These are phyloP conservation scores for Oryzias woworae DNA, from an alignment of 2,113 vertebrate species.

Conservation along the genomic window DNA sequence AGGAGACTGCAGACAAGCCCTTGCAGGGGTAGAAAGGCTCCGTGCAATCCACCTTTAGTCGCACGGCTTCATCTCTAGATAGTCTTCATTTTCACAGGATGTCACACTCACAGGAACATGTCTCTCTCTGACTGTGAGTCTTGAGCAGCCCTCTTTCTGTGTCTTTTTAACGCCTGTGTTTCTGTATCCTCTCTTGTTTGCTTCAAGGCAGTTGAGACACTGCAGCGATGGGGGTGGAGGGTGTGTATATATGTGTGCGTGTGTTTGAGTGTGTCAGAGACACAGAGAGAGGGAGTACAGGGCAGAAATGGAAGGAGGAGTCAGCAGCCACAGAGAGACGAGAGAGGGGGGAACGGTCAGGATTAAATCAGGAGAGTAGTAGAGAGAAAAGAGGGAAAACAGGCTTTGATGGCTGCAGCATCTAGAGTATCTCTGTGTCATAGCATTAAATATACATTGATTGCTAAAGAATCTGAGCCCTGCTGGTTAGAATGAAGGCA, in stretches of 20 bases:
- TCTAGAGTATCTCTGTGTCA: constrained; percentile 42
- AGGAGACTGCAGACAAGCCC: constrained; percentile 78
- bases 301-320: constrained; percentile 76
- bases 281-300: constrained; percentile 67
- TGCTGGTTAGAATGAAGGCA: constrained; percentile 13
- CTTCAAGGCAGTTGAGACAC: constrained; percentile 82
- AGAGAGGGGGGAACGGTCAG: constrained; percentile 61
- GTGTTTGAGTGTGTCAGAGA: constrained; percentile 70
- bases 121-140: constrained; percentile 20
- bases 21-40: constrained; percentile 67
- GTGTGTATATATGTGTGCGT: constrained; percentile 75
- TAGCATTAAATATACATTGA: constrained; percentile 40
- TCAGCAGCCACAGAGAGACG: constrained; percentile 62
- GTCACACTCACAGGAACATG: constrained; percentile 15
- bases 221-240: constrained; percentile 83
- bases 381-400: constrained; percentile 43
- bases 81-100: constrained; percentile 53
- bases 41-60: constrained; percentile 72
- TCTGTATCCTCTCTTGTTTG: constrained; percentile 79
- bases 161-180: constrained; percentile 70
- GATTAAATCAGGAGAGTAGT: constrained; percentile 74
- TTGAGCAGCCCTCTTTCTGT: constrained; percentile 51
- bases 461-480: constrained; percentile 24
- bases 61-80: constrained; percentile 69
- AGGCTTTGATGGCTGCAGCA: constrained; percentile 46